These are phyloP conservation scores for Dione juno DNA, from an alignment of 2,888 invertebrate species.

Conservation along the genomic window DNA sequence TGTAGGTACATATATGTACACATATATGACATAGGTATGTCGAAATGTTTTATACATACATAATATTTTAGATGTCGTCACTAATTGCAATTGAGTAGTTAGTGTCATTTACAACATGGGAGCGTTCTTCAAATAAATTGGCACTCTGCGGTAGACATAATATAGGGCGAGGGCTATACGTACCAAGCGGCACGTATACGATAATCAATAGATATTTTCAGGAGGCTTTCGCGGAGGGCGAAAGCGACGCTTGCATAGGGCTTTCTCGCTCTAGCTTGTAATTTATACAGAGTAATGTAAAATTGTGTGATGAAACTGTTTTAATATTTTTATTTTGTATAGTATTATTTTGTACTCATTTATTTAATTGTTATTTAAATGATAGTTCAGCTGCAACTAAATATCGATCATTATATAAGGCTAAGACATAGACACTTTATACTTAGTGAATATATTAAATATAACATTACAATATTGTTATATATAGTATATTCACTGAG, in stretches of 20 bases:
- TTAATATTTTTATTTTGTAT: no score
- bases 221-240: slow-evolving; percentile 79
- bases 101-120: slow-evolving; percentile 46
- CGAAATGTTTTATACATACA: neutral
- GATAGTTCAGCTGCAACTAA: no score
- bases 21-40: no score
- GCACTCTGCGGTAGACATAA: slow-evolving; percentile 74
- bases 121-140: slow-evolving; percentile 80
- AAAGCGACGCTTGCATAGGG: slow-evolving; percentile 62
- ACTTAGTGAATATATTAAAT: no score
- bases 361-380: no score
- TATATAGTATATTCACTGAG: no score
- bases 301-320: slow-evolving; percentile 52
- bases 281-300: slow-evolving; percentile 67
- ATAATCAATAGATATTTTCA: slow-evolving; percentile 84
- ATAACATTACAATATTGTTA: no score
- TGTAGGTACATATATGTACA: neutral
- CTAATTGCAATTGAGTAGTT: slow-evolving; percentile 31
- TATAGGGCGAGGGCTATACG: slow-evolving; percentile 73
- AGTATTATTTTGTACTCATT: no score
- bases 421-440: no score
- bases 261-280: slow-evolving; percentile 71
- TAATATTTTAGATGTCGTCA: slow-evolving; percentile 29
- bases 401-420: no score
- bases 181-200: slow-evolving; percentile 75